A percentile compares a stretch with the other conserved stretches of the same genome.
Evolutionary conservation across 2,888 invertebrate genomes (phyloP).

Genomic region (Azorinus chamasolen): DNA sequence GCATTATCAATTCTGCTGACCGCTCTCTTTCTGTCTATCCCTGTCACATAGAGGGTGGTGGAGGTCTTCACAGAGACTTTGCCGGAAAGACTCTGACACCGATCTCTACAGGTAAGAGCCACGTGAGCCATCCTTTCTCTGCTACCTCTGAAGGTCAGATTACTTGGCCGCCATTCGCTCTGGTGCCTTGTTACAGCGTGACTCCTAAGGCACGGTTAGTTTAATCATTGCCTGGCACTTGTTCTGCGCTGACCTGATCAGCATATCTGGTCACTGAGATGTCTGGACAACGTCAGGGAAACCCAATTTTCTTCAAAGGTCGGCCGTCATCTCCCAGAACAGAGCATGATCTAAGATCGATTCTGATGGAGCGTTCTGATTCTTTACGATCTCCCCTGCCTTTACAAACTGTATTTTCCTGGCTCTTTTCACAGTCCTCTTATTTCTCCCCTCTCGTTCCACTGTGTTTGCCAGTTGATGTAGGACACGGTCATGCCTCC

Average conservation of each 20-base stretch:
- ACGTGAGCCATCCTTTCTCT: no score
- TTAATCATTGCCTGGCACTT: not conserved
- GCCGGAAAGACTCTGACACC: no score
- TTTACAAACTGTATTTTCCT: slow-evolving; percentile 3
- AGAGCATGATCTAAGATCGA: not conserved
- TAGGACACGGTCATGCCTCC: not conserved
- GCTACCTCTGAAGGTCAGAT: not conserved
- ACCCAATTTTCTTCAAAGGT: not conserved
- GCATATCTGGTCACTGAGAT: not conserved
- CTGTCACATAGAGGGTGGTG: no score
- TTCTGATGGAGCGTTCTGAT: not conserved
- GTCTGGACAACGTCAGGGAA: slow-evolving; percentile 8
- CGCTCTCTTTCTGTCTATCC: no score
- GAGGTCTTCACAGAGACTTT: no score
- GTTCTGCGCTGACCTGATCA: not conserved
- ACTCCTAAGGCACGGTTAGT: not conserved
- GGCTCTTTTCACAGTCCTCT: not conserved
- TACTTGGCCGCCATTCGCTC: not conserved
- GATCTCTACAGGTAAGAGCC: no score
- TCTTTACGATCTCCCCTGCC: not conserved
- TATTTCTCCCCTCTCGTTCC: not conserved
- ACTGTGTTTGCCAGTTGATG: not conserved
- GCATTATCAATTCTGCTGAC: no score
- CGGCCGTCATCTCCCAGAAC: not conserved
- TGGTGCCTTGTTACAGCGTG: not conserved